A percentile compares a stretch with the other conserved stretches of the same genome.
phyloP scores from a whole-genome alignment of 2,888 invertebrate species.

The Escarpia spicata region DNA sequence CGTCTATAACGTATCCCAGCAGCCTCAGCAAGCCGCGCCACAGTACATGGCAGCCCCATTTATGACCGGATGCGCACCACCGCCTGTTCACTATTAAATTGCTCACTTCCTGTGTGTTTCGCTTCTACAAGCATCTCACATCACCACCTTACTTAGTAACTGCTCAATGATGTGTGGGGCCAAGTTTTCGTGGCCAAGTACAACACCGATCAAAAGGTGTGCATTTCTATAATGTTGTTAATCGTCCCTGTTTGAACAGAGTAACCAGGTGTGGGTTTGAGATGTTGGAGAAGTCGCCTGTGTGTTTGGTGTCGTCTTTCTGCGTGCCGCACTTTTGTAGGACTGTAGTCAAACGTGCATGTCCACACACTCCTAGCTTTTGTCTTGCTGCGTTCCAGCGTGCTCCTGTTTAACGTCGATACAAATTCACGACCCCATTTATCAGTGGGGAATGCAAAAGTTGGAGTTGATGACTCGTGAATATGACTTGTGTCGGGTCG shows the following conservation, averaged over 20 bases:
- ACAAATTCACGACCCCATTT: not conserved
- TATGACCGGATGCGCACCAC: not conserved
- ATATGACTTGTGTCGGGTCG: too few relatives aligned
- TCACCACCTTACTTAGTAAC: not conserved
- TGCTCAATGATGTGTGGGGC: conserved; percentile 4
- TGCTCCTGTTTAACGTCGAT: not conserved
- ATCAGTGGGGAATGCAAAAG: not conserved
- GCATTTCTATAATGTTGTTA: not conserved
- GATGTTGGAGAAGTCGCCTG: not conserved
- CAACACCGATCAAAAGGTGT: not conserved
- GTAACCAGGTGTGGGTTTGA: not conserved
- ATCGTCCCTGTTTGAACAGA: not conserved
- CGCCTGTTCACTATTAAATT: not conserved
- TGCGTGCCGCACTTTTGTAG: not conserved
- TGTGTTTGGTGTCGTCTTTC: not conserved
- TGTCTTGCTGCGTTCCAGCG: not conserved
- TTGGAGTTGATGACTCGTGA: not conserved
- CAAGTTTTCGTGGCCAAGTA: conserved; percentile 1
- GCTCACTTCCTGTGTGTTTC: not conserved
- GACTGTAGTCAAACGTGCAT: not conserved
- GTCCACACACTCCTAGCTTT: not conserved
- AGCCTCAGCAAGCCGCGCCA: conserved; percentile 7
- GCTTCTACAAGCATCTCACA: not conserved
- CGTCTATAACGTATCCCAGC: conserved; percentile 16
- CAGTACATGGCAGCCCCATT: not conserved